Evolutionary conservation across 2,888 invertebrate genomes (phyloP), one percentile per base, ranked within the genome.

Genomic region (Phyllotreta cruciferae): DNA sequence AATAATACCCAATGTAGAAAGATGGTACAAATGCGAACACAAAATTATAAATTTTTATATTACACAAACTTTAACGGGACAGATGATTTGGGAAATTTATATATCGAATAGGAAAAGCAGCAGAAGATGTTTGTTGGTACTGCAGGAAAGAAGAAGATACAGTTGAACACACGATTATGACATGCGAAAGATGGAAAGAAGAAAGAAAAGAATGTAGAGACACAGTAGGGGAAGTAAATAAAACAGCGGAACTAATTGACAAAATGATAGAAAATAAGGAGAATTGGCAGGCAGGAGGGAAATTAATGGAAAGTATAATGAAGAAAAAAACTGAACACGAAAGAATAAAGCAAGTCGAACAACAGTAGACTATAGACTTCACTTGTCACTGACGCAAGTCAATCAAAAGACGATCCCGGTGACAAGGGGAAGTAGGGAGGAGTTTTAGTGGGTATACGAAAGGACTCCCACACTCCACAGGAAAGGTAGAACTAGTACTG

Each of bases 51-150:
- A 57, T 11, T 65, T 56, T 58, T 6, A 60, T 24, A 3, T 61
- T 2, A 66, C 63, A 1, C 65, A 66, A 42, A 24, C 56, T 9
- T 37, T 68, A 3, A 63, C 56, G 11, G 62, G 58, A 7, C 62
- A 67, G 63, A 2, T 62, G 45, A 6, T 60, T 58, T 9, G 7
- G 47, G 1, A 14, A 6, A 0, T 63, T 63, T 24, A 44, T 53
- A 3, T 35, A 58, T 0, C 49, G 60, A 14, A 67, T 63, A 0
- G 53, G 63, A 1, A 57, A 67, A 47, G 54, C 47, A 1, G 55
- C 57, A 38, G 47, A 53, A 7, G 53, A 60, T n/a, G 2, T 4
- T 1, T 63, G 63, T 45, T 24, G 36, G 1, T 54, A 56, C 44
- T 67, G 63, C n/a, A n/a, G n/a, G 34, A 49, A 14, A 5, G 8